Conservation (phyloP, 2,113 vertebrate species). For the Passerina amoena region DNA sequence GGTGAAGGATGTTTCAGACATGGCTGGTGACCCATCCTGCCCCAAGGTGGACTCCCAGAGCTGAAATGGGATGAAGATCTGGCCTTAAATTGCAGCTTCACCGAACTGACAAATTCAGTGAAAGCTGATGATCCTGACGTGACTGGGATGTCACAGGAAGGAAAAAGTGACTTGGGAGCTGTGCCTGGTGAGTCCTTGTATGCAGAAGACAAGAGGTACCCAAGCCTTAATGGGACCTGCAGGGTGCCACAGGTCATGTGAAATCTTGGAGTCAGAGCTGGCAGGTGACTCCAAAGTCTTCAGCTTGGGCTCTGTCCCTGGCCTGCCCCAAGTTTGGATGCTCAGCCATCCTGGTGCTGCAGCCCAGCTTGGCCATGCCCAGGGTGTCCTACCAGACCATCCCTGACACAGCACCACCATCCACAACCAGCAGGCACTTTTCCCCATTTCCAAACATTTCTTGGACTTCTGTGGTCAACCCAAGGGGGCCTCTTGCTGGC, state of each 20-base stretch:
- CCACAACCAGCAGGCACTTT: neutral
- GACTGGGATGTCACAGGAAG: neutral
- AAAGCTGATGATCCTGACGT: neutral
- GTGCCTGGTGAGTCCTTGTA: neutral
- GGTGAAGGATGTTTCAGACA: neutral
- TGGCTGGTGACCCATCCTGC: neutral
- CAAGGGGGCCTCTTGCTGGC: neutral
- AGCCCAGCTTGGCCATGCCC: neutral
- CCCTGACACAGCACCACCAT: rapidly evolving
- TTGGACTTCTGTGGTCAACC: neutral
- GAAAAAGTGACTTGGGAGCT: neutral
- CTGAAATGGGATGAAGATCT: neutral
- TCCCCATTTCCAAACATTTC: neutral
- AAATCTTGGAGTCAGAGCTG: neutral
- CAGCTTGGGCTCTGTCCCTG: neutral
- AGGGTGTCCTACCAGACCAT: neutral
- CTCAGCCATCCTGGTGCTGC: rapidly evolving
- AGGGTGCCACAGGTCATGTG: neutral
- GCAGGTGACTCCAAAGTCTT: neutral
- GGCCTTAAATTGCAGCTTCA: neutral
- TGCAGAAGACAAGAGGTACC: neutral
- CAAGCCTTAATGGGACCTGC: rapidly evolving
- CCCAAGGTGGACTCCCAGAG: neutral
- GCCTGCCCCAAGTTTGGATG: neutral
- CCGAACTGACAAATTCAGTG: neutral